These are phyloP conservation scores for Epizoanthus rinbou DNA, from an alignment of 92 coral and sea anemone species.

Conservation along the genomic window DNA sequence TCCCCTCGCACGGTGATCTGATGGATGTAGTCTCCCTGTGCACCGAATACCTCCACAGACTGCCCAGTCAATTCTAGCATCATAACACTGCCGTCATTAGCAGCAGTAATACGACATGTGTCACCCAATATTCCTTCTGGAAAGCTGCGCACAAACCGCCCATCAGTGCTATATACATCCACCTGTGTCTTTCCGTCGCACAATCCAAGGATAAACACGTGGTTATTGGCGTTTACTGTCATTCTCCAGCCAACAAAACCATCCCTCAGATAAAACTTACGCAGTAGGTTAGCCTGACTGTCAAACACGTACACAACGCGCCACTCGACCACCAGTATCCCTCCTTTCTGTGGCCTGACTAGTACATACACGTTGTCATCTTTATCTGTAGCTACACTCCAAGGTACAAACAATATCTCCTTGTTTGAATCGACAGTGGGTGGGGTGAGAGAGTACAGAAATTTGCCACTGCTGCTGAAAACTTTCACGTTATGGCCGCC, in stretches of 20 bases:
- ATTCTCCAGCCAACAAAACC: neutral
- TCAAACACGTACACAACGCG: constrained; percentile 4
- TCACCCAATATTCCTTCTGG: constrained; percentile 5
- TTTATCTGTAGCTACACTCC: constrained; percentile 42
- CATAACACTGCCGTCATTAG: constrained; percentile 33
- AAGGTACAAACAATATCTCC: too few relatives aligned
- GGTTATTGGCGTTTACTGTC: constrained; percentile 21
- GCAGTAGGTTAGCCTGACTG: neutral
- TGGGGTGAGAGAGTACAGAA: constrained; percentile 14
- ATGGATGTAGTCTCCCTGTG: constrained; percentile 35
- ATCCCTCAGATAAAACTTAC: constrained; percentile 11
- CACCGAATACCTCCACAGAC: constrained; percentile 39
- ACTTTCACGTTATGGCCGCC: constrained; percentile 42
- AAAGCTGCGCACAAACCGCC: constrained; percentile 39
- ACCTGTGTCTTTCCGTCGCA: constrained; percentile 1
- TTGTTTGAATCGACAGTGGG: neutral
- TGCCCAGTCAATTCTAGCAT: constrained; percentile 3
- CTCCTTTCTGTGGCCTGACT: neutral
- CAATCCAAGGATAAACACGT: constrained; percentile 29
- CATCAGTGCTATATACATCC: constrained; percentile 35
- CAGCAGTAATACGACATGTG: constrained; percentile 18
- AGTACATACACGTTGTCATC: constrained; percentile 39
- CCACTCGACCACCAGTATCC: neutral
- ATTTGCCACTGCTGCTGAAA: constrained; percentile 23
- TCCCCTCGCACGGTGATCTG: constrained; percentile 27